phyloP scores from a whole-genome alignment of 2,888 invertebrate genomes.

The Anagyrus pseudococci region DNA sequence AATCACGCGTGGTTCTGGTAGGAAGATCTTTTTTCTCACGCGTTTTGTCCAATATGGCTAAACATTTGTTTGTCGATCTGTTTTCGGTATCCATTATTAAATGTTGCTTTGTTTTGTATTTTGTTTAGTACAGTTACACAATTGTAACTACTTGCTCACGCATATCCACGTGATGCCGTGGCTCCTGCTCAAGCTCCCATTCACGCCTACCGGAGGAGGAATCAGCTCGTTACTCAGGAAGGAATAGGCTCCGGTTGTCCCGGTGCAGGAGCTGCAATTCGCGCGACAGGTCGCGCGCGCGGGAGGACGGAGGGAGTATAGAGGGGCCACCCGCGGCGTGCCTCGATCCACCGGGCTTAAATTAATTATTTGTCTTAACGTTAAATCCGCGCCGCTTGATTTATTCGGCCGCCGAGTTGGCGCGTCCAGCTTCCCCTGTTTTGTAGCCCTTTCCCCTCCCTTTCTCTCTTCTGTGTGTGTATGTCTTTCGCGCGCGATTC shows the following conservation, averaged over 20 bases:
- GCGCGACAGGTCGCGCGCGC: neutral
- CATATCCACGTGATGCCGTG: too few species aligned
- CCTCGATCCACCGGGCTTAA: slow-evolving; percentile 53
- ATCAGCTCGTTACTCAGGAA: neutral
- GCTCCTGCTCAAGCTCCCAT: neutral
- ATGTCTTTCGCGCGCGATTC: slow-evolving; percentile 11
- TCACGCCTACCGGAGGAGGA: neutral
- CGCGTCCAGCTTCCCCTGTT: slow-evolving; percentile 17
- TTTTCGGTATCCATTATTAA: too few species aligned
- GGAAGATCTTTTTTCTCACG: too few species aligned
- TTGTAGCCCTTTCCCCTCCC: neutral
- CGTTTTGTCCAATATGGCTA: too few species aligned
- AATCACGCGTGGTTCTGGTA: too few species aligned
- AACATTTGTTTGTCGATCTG: too few species aligned
- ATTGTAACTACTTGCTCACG: too few species aligned
- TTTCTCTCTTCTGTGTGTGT: neutral
- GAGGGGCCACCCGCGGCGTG: slow-evolving; percentile 57
- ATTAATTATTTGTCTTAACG: slow-evolving; percentile 63
- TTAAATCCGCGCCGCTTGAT: slow-evolving; percentile 60
- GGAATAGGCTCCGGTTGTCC: too few species aligned
- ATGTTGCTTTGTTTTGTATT: too few species aligned
- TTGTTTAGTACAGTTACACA: too few species aligned
- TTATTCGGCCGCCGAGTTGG: slow-evolving; percentile 55
- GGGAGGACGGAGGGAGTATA: neutral
- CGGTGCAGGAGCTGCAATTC: too few species aligned